Evolutionary conservation across 2,888 invertebrate genomes (phyloP).

Genomic region (Dolichomitus sp.): DNA sequence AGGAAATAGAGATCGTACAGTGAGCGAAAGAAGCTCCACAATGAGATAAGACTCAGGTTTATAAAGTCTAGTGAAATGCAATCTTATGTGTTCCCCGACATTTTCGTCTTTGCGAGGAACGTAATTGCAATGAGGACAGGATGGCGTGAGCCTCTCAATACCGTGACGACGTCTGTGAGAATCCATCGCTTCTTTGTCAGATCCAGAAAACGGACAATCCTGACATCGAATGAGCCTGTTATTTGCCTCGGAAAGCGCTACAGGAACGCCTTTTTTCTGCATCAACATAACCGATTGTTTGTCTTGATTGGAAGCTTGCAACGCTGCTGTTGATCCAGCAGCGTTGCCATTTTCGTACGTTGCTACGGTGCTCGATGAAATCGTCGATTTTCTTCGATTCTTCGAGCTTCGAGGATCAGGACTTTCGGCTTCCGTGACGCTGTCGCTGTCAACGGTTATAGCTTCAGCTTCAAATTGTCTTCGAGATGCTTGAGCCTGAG

Average conservation of each 20-base stretch:
- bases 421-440: constrained; percentile 33
- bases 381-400: constrained; percentile 67
- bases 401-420: constrained; percentile 11
- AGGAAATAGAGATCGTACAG: constrained; percentile 72
- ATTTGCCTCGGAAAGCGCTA: constrained; percentile 64
- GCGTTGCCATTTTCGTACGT: constrained; percentile 31
- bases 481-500: constrained; percentile 89
- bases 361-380: constrained; percentile 24
- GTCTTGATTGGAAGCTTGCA: constrained; percentile 81
- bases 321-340: not conserved
- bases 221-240: constrained; percentile 76
- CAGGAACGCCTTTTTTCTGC: constrained; percentile 74
- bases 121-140: constrained; percentile 83
- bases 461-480: constrained; percentile 84
- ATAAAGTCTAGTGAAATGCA: constrained; percentile 81
- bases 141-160: constrained; percentile 81
- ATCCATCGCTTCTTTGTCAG: constrained; percentile 80
- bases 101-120: constrained; percentile 83
- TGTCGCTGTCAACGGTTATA: constrained; percentile 76
- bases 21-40: constrained; percentile 78
- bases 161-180: constrained; percentile 82
- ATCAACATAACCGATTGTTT: constrained; percentile 79
- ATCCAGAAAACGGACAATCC: constrained; percentile 79
- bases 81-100: constrained; percentile 79
- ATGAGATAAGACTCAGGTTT: constrained; percentile 83